Conservation (phyloP, 1,140 invertebrate species). For the Bombyx mandarina region DNA sequence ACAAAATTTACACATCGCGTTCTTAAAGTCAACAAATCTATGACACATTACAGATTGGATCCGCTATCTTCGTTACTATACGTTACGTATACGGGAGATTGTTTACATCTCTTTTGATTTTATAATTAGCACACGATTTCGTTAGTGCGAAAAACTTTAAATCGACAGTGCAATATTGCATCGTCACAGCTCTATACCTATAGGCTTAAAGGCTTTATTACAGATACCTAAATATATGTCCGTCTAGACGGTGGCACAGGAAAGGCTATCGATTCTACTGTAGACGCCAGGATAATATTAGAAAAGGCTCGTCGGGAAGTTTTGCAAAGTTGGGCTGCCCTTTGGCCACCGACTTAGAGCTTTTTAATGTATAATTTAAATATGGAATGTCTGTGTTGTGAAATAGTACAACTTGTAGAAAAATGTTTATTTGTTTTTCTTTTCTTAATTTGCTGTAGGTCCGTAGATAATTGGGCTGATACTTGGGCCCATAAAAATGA, state of each 20-base stretch:
- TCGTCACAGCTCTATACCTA: not conserved
- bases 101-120: constrained; percentile 6
- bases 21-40: too few relatives aligned
- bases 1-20: too few relatives aligned
- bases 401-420: too few relatives aligned
- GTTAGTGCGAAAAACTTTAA: not conserved
- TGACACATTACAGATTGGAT: too few relatives aligned
- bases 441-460: too few relatives aligned
- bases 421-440: too few relatives aligned
- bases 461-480: too few relatives aligned
- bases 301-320: constrained; percentile 19
- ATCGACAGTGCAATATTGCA: not conserved
- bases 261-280: constrained; percentile 36
- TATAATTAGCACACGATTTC: constrained; percentile 10
- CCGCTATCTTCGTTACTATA: not conserved
- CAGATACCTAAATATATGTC: constrained; percentile 16
- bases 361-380: too few relatives aligned
- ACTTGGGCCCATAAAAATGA: too few relatives aligned
- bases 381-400: too few relatives aligned
- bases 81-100: not conserved
- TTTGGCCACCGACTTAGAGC: too few relatives aligned
- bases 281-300: constrained; percentile 38
- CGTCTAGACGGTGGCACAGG: constrained; percentile 40
- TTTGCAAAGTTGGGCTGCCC: too few relatives aligned
- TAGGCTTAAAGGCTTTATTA: not conserved